Evolutionary conservation across 2,797 vertebrate species (phyloP).

Genomic region (Enteromius mattozi): DNA sequence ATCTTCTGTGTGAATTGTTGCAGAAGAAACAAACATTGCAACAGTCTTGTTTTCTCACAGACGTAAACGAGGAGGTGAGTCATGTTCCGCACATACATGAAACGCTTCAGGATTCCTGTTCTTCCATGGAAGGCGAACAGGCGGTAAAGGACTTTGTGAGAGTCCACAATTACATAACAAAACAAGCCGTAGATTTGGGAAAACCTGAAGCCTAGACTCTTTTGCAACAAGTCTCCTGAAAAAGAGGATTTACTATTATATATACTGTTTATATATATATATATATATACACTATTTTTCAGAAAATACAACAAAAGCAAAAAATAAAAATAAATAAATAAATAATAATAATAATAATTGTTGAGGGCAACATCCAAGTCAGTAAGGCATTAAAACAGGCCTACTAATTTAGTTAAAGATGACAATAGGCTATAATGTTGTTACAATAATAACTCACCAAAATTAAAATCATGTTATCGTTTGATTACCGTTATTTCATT

Average conservation of each 20-base stretch:
- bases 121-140: background rate
- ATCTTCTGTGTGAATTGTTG: conserved; percentile 27
- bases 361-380: background rate
- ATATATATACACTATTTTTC: background rate
- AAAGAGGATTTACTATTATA: background rate
- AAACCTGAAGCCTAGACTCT: conserved; percentile 10
- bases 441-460: background rate
- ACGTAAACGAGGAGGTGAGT: conserved; percentile 11
- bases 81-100: background rate
- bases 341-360: background rate
- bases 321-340: too few species aligned
- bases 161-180: conserved; percentile 9
- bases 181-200: background rate
- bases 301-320: background rate
- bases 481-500: background rate
- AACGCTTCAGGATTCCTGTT: background rate
- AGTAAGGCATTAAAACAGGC: background rate
- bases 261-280: too few species aligned
- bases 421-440: too few species aligned
- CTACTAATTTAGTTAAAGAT: background rate
- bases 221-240: background rate
- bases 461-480: background rate
- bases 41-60: conserved; percentile 6
- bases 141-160: background rate
- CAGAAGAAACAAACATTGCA: conserved; percentile 5